Evolutionary conservation across 2,113 vertebrate genomes (phyloP).

Genomic region (Tachuris rubrigastra): DNA sequence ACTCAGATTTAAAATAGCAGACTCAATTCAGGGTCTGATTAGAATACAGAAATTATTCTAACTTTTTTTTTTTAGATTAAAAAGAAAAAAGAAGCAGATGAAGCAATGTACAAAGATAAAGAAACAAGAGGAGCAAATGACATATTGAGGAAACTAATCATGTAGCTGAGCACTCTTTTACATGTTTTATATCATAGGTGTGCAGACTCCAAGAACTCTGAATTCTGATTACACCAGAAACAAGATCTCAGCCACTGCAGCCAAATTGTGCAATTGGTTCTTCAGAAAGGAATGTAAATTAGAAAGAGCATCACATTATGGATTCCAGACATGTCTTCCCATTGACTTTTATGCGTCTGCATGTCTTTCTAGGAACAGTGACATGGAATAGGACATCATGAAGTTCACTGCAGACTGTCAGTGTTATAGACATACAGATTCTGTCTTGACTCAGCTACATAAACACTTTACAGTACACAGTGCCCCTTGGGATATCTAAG

Average conservation of each 20-base stretch:
- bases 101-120: background rate
- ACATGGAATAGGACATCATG: background rate
- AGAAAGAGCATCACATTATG: background rate
- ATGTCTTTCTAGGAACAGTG: background rate
- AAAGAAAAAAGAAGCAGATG: background rate
- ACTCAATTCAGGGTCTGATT: background rate
- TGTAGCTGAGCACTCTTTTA: background rate
- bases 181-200: background rate
- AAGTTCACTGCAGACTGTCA: background rate
- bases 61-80: background rate
- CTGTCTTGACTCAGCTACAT: background rate
- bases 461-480: fast-evolving
- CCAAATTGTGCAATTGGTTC: background rate
- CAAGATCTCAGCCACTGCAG: background rate
- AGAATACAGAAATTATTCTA: background rate
- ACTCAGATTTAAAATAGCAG: background rate
- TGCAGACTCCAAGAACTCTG: background rate
- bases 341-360: background rate
- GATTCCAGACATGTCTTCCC: background rate
- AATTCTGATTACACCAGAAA: background rate
- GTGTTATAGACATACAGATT: background rate
- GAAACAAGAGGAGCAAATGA: background rate
- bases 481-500: background rate
- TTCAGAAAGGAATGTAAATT: background rate
- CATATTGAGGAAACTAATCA: background rate